These are phyloP conservation scores for Achlya flavicornis DNA, from an alignment of 2,888 invertebrate species.

Conservation along the genomic window DNA sequence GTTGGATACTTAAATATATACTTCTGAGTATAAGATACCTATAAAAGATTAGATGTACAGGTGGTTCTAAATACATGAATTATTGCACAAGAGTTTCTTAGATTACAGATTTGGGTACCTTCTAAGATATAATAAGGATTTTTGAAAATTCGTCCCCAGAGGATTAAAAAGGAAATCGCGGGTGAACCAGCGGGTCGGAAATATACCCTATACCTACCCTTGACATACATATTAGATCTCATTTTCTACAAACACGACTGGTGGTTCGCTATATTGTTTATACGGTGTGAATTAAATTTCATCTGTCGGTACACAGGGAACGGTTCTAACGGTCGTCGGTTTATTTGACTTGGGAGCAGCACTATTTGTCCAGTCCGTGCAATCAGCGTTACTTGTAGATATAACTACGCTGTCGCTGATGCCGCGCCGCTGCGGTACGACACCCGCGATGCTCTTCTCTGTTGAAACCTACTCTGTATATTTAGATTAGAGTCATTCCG, in stretches of 20 bases:
- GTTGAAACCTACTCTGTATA: conserved; percentile 1
- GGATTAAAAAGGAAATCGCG: too few relatives aligned
- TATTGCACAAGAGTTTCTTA: too few relatives aligned
- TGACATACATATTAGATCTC: too few relatives aligned
- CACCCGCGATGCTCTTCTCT: conserved; percentile 17
- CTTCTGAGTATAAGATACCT: too few relatives aligned
- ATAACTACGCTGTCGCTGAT: background rate
- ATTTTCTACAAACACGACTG: background rate
- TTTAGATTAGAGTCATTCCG: background rate
- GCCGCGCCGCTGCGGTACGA: background rate
- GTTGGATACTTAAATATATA: too few relatives aligned
- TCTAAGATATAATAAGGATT: too few relatives aligned
- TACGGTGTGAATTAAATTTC: conserved; percentile 32
- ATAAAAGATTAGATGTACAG: too few relatives aligned
- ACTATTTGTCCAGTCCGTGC: conserved; percentile 61
- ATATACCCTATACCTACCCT: too few relatives aligned
- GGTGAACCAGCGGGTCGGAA: too few relatives aligned
- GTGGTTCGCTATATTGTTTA: background rate
- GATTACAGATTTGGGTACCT: too few relatives aligned
- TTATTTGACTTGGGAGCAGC: conserved; percentile 60
- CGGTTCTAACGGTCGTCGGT: conserved; percentile 28
- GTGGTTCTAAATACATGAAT: too few relatives aligned
- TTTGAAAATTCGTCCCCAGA: too few relatives aligned
- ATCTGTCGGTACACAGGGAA: conserved; percentile 37
- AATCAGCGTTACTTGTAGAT: conserved; percentile 50